Evolutionary conservation across 2,113 vertebrate species (phyloP).

Genomic region (Crotophaga sulcirostris): DNA sequence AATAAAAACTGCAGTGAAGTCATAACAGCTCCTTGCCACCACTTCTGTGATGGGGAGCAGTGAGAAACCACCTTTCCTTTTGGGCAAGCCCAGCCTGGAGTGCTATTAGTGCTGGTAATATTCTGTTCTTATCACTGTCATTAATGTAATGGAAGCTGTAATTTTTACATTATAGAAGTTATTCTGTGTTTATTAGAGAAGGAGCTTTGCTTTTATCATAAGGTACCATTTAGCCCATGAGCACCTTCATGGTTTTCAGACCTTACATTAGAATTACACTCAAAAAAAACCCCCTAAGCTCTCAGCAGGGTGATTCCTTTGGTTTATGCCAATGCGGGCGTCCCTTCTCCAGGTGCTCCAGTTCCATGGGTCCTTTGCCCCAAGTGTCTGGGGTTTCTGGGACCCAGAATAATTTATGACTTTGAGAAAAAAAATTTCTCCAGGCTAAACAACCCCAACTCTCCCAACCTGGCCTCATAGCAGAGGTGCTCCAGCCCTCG

Average conservation of each 20-base stretch:
- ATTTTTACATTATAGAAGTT: not conserved
- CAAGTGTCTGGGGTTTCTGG: rapidly evolving
- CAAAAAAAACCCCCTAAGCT: not conserved
- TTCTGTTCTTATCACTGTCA: not conserved
- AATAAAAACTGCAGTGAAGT: conserved; percentile 13
- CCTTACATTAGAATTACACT: not conserved
- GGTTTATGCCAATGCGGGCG: not conserved
- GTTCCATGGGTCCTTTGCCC: not conserved
- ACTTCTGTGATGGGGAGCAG: not conserved
- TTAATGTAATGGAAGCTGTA: not conserved
- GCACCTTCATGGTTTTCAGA: not conserved
- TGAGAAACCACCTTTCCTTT: not conserved
- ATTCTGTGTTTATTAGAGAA: not conserved
- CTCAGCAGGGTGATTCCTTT: not conserved
- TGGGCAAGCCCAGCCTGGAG: rapidly evolving
- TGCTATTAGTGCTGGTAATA: not conserved
- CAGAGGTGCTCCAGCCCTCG: no score
- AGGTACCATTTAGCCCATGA: not conserved
- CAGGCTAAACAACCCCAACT: no score
- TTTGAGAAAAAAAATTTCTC: not conserved
- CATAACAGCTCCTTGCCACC: not conserved
- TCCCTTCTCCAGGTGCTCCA: not conserved
- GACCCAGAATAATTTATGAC: not conserved
- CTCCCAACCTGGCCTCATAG: no score
- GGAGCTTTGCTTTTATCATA: not conserved